Conservation (phyloP, 2,113 vertebrate genomes). For the Poecile atricapillus region DNA sequence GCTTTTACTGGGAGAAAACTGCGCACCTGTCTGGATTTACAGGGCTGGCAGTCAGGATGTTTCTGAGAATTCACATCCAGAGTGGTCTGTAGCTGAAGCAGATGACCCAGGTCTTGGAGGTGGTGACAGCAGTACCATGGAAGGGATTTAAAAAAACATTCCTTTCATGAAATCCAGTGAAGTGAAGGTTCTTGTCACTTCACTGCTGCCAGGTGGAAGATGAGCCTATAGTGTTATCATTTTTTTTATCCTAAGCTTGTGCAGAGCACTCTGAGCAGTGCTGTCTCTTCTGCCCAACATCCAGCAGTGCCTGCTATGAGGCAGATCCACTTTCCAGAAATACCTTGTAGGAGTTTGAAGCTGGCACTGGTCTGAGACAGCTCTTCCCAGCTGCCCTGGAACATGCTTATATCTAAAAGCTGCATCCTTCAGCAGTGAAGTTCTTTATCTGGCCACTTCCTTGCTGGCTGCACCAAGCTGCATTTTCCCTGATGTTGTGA, state of each 20-base stretch:
- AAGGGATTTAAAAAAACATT: neutral
- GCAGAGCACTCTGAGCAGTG: neutral
- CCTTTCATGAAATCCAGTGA: neutral
- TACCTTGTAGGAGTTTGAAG: neutral
- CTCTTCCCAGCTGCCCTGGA: neutral
- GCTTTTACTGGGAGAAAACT: neutral
- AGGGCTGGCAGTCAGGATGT: neutral
- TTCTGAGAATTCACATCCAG: neutral
- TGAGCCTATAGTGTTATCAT: accelerated
- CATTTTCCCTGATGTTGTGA: conserved; percentile 8
- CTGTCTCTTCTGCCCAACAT: neutral
- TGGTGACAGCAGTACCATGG: neutral
- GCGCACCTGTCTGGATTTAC: neutral
- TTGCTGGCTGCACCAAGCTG: neutral
- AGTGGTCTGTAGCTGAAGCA: neutral
- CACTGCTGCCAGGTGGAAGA: neutral
- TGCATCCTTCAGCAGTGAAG: neutral
- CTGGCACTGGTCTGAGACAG: neutral
- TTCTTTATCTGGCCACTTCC: neutral
- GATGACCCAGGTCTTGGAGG: neutral
- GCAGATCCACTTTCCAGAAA: neutral
- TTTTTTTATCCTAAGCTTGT: neutral
- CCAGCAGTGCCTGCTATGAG: neutral
- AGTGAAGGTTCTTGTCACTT: neutral
- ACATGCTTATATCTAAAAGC: neutral